These are phyloP conservation scores for Hermetia illucens DNA, from an alignment of 1,140 invertebrate genomes.

Conservation along the genomic window DNA sequence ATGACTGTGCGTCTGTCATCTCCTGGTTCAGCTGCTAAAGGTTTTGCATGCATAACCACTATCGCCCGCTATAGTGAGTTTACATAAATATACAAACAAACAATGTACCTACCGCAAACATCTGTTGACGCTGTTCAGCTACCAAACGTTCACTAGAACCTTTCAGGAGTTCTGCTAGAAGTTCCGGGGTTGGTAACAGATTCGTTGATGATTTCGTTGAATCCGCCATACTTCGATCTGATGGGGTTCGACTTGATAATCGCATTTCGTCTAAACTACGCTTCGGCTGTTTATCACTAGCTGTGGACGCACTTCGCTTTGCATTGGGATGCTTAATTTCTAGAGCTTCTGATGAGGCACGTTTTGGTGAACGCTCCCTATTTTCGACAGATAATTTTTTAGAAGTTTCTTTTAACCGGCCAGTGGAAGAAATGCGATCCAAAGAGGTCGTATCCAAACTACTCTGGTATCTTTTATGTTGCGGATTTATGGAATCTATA, in stretches of 20 bases:
- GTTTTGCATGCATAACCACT: too few relatives aligned
- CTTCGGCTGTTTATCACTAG: constrained; percentile 16
- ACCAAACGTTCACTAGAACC: constrained; percentile 60
- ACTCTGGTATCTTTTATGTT: constrained; percentile 12
- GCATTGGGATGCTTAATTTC: constrained; percentile 18
- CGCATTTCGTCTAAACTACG: constrained; percentile 14
- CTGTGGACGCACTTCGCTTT: constrained; percentile 18
- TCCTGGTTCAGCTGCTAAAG: too few relatives aligned
- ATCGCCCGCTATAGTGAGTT: too few relatives aligned
- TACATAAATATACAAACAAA: too few relatives aligned
- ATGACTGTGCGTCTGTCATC: too few relatives aligned
- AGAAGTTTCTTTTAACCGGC: background rate
- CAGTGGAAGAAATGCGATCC: background rate
- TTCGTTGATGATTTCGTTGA: constrained; percentile 11
- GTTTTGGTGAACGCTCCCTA: constrained; percentile 14
- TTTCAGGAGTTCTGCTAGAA: constrained; percentile 55
- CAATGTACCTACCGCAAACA: constrained; percentile 19
- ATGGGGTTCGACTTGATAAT: background rate
- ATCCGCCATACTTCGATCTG: constrained; percentile 6
- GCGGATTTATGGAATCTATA: constrained; percentile 8
- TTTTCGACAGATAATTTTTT: constrained; percentile 4
- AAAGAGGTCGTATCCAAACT: constrained; percentile 8
- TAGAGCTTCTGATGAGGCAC: constrained; percentile 22
- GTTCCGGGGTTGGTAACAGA: constrained; percentile 47
- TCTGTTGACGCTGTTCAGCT: constrained; percentile 31